These are phyloP conservation scores for Loris lydekkerianus DNA, from an alignment of 2,797 vertebrate species.

Conservation along the genomic window DNA sequence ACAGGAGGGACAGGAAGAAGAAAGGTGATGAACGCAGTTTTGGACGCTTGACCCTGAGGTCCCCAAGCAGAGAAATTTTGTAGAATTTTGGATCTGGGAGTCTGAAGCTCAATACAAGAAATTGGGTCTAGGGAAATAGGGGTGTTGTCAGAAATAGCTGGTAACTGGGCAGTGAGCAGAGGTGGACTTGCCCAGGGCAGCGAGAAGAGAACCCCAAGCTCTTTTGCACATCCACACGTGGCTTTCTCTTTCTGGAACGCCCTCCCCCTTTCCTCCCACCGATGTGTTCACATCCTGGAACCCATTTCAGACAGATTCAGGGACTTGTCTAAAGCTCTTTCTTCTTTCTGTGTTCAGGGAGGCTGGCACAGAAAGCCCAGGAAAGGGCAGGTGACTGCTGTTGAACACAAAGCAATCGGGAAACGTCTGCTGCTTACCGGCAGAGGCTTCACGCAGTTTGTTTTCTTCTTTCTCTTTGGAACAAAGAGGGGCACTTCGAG, in stretches of 20 bases:
- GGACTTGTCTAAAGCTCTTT: background rate
- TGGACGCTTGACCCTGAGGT: background rate
- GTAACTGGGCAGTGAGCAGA: background rate
- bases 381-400: fast-evolving
- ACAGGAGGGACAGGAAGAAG: background rate
- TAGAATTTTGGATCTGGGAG: background rate
- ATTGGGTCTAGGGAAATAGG: background rate
- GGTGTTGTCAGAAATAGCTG: background rate
- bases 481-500: conserved; percentile 88
- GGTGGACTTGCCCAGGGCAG: background rate
- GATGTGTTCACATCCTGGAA: background rate
- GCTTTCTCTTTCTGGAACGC: background rate
- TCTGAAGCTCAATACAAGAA: background rate
- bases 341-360: background rate
- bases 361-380: background rate
- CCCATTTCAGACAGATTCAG: background rate
- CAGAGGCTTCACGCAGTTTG: fast-evolving
- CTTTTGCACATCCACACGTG: fast-evolving
- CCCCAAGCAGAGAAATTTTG: background rate
- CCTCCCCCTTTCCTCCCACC: background rate
- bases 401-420: background rate
- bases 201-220: background rate
- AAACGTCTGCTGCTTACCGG: conserved; percentile 62
- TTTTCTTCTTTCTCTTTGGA: conserved; percentile 70
- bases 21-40: fast-evolving